Conservation (phyloP, 2,113 vertebrate species). For the Epinephelus moara region DNA sequence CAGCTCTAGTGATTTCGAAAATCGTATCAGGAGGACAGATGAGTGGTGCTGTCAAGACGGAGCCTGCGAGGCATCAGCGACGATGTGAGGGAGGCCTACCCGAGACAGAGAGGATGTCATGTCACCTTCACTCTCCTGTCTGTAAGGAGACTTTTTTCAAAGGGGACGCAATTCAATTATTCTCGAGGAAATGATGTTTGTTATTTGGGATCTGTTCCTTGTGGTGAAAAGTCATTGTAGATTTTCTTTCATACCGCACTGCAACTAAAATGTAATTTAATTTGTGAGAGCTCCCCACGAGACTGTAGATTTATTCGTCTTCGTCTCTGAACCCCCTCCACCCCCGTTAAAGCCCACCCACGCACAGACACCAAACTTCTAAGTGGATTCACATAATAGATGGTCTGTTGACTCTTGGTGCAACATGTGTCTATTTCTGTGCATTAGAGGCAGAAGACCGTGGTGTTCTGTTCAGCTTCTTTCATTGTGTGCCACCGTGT, state of each 20-base stretch:
- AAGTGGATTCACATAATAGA: conserved; percentile 27
- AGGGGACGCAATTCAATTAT: conserved; percentile 56
- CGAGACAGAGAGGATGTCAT: conserved; percentile 19
- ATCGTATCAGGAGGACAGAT: conserved; percentile 28
- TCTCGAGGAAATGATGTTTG: conserved; percentile 60
- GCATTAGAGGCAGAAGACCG: conserved; percentile 6
- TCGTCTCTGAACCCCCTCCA: conserved; percentile 13
- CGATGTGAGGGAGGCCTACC: conserved; percentile 10
- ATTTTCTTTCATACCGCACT: conserved; percentile 52
- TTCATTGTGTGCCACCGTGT: conserved; percentile 45
- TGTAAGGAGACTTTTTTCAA: conserved; percentile 33
- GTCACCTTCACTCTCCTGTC: conserved; percentile 44
- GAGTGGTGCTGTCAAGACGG: conserved; percentile 32
- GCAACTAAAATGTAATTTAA: conserved; percentile 60
- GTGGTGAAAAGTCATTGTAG: conserved; percentile 61
- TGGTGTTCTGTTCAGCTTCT: conserved; percentile 26
- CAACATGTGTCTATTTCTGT: conserved; percentile 39
- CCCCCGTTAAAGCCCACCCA: conserved; percentile 32
- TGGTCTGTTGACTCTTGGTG: conserved; percentile 48
- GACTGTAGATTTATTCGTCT: conserved; percentile 40
- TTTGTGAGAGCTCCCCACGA: conserved; percentile 41
- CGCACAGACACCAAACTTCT: conserved; percentile 33
- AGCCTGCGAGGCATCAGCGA: not conserved
- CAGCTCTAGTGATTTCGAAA: conserved; percentile 42
- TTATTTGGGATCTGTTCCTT: conserved; percentile 61